Evolutionary conservation across 1,140 invertebrate species (phyloP).

Genomic region (Hypsibius dujardini): DNA sequence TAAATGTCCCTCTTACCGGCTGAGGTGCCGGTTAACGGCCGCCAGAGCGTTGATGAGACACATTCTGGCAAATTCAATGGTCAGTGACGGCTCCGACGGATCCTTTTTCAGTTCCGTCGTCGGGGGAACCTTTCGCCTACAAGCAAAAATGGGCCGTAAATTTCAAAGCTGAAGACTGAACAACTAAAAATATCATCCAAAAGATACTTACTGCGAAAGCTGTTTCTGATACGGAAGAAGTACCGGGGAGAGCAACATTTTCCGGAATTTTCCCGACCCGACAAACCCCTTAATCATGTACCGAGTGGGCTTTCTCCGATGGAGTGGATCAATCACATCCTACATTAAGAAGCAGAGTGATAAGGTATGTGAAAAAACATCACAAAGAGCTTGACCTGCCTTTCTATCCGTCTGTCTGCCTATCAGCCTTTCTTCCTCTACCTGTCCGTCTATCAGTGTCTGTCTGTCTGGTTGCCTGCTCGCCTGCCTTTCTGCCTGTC

Average conservation of each 20-base stretch:
- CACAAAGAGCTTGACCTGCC: constrained; percentile 5
- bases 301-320: constrained; percentile 42
- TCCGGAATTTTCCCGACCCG: constrained; percentile 43
- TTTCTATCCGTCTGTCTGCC: constrained; percentile 17
- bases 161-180: too few species aligned
- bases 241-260: constrained; percentile 39
- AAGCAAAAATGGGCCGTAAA: too few species aligned
- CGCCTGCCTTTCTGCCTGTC: too few species aligned
- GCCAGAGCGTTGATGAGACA: constrained; percentile 64
- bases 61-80: constrained; percentile 69
- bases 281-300: constrained; percentile 45
- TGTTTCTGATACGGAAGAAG: constrained; percentile 25
- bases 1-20: background rate
- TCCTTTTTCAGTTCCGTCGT: constrained; percentile 16
- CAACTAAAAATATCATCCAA: too few species aligned
- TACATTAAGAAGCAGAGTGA: constrained; percentile 15
- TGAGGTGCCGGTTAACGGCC: constrained; percentile 23
- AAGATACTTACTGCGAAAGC: background rate
- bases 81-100: constrained; percentile 54
- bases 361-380: constrained; percentile 4
- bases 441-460: too few species aligned
- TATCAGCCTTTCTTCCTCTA: too few species aligned
- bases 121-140: background rate
- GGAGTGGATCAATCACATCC: constrained; percentile 42
- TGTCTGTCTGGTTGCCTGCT: too few species aligned